Evolutionary conservation across 2,113 vertebrate species (phyloP).

Genomic region (Rallus limicola): DNA sequence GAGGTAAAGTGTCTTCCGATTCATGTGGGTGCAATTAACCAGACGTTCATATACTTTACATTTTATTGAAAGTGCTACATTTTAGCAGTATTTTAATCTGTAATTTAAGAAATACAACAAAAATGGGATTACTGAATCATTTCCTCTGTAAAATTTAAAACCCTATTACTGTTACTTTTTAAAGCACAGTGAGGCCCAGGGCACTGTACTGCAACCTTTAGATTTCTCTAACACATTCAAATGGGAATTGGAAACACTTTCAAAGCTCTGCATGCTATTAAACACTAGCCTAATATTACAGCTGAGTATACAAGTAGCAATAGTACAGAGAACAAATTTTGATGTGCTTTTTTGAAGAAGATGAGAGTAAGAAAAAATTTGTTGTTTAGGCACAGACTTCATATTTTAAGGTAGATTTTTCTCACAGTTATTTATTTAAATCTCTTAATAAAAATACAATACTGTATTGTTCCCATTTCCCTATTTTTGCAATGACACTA

Average conservation of each 20-base stretch:
- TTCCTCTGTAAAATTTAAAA: slow-evolving; percentile 1
- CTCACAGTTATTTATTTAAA: neutral
- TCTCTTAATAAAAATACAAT: neutral
- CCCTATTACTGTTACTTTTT: neutral
- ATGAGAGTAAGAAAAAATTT: neutral
- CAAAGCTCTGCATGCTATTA: neutral
- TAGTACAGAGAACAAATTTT: neutral
- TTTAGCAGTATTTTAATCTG: neutral
- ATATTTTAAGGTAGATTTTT: neutral
- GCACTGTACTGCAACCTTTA: neutral
- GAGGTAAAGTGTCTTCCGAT: neutral
- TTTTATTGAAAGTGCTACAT: neutral
- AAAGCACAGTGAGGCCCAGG: neutral
- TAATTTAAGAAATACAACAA: neutral
- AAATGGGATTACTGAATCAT: neutral
- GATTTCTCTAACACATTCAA: neutral
- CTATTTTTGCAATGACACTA: neutral
- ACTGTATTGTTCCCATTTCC: neutral
- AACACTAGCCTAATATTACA: slow-evolving; percentile 4
- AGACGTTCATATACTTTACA: neutral
- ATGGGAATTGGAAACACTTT: neutral
- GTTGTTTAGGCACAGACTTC: neutral
- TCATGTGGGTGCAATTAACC: neutral
- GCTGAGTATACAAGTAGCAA: neutral
- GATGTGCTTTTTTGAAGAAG: neutral